A percentile compares a stretch with the other conserved stretches of the same genome.
These are phyloP conservation scores for Hystrix cristata DNA, from an alignment of 2,113 vertebrate genomes.

Conservation along the genomic window DNA sequence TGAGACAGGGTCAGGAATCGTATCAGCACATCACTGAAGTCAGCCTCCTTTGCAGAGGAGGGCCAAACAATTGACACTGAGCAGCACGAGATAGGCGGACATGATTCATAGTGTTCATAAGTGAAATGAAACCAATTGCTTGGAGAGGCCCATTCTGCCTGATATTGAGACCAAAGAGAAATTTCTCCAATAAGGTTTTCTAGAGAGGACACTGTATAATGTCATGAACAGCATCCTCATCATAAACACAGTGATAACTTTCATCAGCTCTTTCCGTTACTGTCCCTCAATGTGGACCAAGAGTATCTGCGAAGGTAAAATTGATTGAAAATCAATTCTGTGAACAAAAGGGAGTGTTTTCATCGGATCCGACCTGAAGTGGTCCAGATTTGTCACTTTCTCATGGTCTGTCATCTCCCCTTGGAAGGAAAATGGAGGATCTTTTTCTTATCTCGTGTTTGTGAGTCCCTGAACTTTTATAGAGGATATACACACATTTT, in stretches of 20 bases:
- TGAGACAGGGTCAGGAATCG: not conserved
- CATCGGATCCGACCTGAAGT: not conserved
- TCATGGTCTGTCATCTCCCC: not conserved
- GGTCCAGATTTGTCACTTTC: slow-evolving; percentile 16
- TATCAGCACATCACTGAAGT: not conserved
- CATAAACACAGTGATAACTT: slow-evolving; percentile 32
- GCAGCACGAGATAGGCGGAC: not conserved
- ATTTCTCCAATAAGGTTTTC: slow-evolving; percentile 73
- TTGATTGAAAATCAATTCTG: slow-evolving; percentile 64
- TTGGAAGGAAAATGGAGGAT: not conserved
- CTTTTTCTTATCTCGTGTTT: not conserved
- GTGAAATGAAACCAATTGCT: slow-evolving; percentile 65
- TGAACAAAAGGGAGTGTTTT: slow-evolving; percentile 30
- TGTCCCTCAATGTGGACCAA: not conserved
- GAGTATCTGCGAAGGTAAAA: not conserved
- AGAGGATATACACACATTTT: not conserved
- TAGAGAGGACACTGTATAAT: slow-evolving; percentile 47
- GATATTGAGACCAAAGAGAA: slow-evolving; percentile 70
- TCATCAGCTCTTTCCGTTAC: not conserved
- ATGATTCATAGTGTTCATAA: slow-evolving; percentile 73
- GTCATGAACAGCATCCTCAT: slow-evolving; percentile 40
- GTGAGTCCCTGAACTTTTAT: not conserved
- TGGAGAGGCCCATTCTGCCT: slow-evolving; percentile 54
- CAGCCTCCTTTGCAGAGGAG: not conserved
- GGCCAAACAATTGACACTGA: not conserved